Evolutionary conservation across 2,888 invertebrate genomes (phyloP), one percentile per base, ranked within the genome.

Genomic region (Callimorpha dominula): DNA sequence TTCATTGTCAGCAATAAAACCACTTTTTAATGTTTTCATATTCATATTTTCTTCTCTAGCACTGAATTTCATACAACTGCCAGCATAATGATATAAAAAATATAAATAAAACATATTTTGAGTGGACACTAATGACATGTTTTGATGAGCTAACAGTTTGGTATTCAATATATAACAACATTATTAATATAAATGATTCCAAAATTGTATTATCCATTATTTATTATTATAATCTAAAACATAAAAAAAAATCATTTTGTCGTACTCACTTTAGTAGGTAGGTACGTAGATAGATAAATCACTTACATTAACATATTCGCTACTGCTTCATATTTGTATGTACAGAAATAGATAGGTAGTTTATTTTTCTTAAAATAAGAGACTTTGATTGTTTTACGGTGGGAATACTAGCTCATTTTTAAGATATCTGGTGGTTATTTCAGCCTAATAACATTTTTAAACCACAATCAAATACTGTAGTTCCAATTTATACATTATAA

Each of bases 321-420:
- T 91, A 91, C 86, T 80, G 78, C 87, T 89, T 89, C 86, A 83
- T 85, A 89, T 79, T 88, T 89, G 86, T 91, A 91, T 91, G 83
- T 90, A 91, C 89, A 90, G 86, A 88, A 87, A 91, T 86, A 89
- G 87, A 89, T 71, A 31, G 31, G 31, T 31, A 72, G 67, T 88
- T 88, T 84, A 88, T 90, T 91, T 86, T 74, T 81, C 81, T 82
- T 82, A 91, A 87, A 85, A 87, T 89, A 93, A 89, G 88, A 93
- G 89, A 93, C 92, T 93, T 93, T 92, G 90, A 91, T 93, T 90
- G 87, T 90, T 89, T 93, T 79, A 93, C 95, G 95, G 95, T 95
- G 95, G 95, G 95, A 94, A 94, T 88, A 93, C 91, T 93, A 92
- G 87, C 87, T 88, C 89, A 87, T 88, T 92, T 89, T 83, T 92